Evolutionary conservation across 2,113 vertebrate genomes (phyloP).

Genomic region (Lethenteron camtschaticum): DNA sequence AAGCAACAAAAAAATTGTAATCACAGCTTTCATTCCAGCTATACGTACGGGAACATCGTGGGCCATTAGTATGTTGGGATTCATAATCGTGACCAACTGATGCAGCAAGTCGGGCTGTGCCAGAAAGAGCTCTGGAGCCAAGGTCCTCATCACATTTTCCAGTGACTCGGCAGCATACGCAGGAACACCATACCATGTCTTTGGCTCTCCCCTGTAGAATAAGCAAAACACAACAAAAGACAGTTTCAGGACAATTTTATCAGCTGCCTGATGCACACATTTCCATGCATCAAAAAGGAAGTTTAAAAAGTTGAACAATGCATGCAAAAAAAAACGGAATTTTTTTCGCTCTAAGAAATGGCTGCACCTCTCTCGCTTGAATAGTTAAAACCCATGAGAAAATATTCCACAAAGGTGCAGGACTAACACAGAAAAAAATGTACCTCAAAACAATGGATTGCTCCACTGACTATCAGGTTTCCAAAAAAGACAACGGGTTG

Average conservation of each 20-base stretch:
- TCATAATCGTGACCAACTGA: conserved; percentile 99
- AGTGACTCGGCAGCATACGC: conserved; percentile 82
- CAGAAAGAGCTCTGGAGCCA: conserved; percentile 85
- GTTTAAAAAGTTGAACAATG: too few relatives aligned
- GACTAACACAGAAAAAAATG: too few relatives aligned
- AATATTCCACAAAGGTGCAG: too few relatives aligned
- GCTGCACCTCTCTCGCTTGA: too few relatives aligned
- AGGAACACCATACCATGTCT: conserved; percentile 96
- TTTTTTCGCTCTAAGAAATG: too few relatives aligned
- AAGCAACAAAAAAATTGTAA: background rate
- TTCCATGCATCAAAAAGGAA: too few relatives aligned
- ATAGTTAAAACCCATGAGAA: too few relatives aligned
- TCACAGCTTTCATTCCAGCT: conserved; percentile 5
- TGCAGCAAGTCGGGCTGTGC: conserved; percentile 90
- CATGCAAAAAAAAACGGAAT: too few relatives aligned
- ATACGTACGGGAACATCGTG: conserved; percentile 76
- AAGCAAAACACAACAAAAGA: conserved; percentile 16
- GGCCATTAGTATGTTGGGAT: conserved; percentile 90
- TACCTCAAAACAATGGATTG: too few relatives aligned
- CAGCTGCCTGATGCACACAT: too few relatives aligned
- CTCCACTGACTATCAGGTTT: too few relatives aligned
- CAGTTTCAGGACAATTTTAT: background rate
- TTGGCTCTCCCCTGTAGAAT: conserved; percentile 72
- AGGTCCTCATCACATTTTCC: conserved; percentile 83
- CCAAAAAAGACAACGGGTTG: too few relatives aligned